Conservation (phyloP, 2,797 vertebrate genomes). For the Leptatherina wallacei region DNA sequence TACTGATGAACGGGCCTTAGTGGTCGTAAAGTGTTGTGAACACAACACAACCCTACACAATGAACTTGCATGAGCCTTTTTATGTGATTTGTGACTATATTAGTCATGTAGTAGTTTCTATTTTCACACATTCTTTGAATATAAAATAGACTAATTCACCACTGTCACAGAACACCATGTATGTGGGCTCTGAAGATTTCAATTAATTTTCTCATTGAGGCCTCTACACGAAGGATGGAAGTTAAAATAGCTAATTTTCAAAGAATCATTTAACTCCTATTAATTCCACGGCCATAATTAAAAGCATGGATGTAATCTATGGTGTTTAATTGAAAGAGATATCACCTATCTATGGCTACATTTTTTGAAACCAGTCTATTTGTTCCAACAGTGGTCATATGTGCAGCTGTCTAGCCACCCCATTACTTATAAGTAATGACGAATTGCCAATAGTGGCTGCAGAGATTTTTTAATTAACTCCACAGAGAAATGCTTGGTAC, state of each 20-base stretch:
- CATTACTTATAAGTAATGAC: slow-evolving; percentile 65
- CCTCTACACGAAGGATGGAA: slow-evolving; percentile 24
- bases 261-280: slow-evolving; percentile 62
- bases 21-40: background rate
- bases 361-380: slow-evolving; percentile 47
- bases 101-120: slow-evolving; percentile 34
- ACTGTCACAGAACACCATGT: slow-evolving; percentile 54
- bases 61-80: slow-evolving; percentile 3
- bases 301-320: slow-evolving; percentile 68
- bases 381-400: slow-evolving; percentile 41
- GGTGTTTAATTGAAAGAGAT: slow-evolving; percentile 65
- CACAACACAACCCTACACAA: background rate
- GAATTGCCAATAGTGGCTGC: slow-evolving; percentile 54
- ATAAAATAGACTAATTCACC: slow-evolving; percentile 50
- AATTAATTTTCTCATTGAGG: slow-evolving; percentile 67
- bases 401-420: slow-evolving; percentile 45
- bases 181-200: slow-evolving; percentile 55
- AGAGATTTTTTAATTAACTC: slow-evolving; percentile 72
- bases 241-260: slow-evolving; percentile 65
- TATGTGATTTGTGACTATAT: slow-evolving; percentile 15
- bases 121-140: slow-evolving; percentile 38
- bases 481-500: slow-evolving; percentile 47
- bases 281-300: slow-evolving; percentile 63
- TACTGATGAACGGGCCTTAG: background rate
- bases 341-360: slow-evolving; percentile 37